Base-by-base conservation (phyloP, 1,140 invertebrate species). In the Bombus soroeensis region DNA sequence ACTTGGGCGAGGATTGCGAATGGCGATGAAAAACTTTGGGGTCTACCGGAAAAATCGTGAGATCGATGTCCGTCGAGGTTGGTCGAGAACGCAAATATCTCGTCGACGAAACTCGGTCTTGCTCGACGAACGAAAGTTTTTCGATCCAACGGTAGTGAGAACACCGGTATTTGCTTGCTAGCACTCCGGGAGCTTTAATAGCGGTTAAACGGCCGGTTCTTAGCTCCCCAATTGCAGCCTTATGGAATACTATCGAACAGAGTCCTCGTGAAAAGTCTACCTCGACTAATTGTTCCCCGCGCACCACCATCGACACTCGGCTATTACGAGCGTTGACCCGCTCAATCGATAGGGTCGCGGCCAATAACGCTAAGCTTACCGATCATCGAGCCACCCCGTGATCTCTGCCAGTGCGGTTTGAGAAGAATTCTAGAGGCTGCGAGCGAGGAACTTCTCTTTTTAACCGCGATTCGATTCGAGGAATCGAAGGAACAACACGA, bases 401-500 rank as follows among this genome's bases (percentile, higher is more conserved):
- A 82, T 64, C 80, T 47, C 15, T 34, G 22, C 70, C 10, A 74
- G 39, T 34, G 37, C 70, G 25, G 39, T 53, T 68, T 62, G 37
- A 22, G 80, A 73, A 74, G 72, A 75, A 83, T 68, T 83, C 28
- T n/a, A n/a, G 53, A 34, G 64, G 15, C 5, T 28, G 34, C 28
- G 25, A 10, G 22, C 57, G 47, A 53, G 47, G 9, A 78, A 78
- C 32, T 34, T 34, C 32, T 68, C 76, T 71, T 80, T 80, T 79
- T n/a, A 59, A 22, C 12, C 18, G 22, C 5, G 32, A 13, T 62
- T n/a, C 22, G 28, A 28, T 84, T 84, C 76, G 57, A n/a, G 53
- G 68, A 85, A 84, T 22, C 62, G 83, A 28, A 1, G 32, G 53
- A 43, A 79, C 76, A 84, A 84, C 39, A 53, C 32, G 15, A 9